phyloP scores from a whole-genome alignment of 2,888 invertebrate genomes.

The Heteropelma amictum region DNA sequence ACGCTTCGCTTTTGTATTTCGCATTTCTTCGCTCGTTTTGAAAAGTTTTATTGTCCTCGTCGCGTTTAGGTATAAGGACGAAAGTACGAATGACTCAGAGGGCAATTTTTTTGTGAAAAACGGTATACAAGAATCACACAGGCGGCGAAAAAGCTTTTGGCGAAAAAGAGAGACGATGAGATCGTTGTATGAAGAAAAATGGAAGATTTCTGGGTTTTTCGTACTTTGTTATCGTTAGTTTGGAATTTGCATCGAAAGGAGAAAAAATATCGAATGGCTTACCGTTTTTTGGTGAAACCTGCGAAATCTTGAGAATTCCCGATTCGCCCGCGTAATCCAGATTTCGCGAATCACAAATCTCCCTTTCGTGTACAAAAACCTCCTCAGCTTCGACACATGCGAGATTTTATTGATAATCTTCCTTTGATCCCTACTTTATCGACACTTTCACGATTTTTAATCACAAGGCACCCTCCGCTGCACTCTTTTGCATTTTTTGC shows the following conservation, averaged over 20 bases:
- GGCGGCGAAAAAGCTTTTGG: too few relatives aligned
- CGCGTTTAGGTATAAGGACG: too few relatives aligned
- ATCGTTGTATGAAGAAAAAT: too few relatives aligned
- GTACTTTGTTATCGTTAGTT: too few relatives aligned
- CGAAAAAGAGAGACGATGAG: too few relatives aligned
- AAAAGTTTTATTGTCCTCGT: too few relatives aligned
- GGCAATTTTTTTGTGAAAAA: too few relatives aligned
- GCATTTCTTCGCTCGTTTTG: too few relatives aligned
- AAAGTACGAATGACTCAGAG: too few relatives aligned
- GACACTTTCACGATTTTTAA: constrained; percentile 2
- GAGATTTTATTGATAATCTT: constrained; percentile 2
- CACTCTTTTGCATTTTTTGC: background rate
- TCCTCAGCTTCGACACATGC: constrained; percentile 45
- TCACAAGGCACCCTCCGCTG: background rate
- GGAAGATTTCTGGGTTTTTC: too few relatives aligned
- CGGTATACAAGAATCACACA: too few relatives aligned
- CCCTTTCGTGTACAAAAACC: constrained; percentile 22
- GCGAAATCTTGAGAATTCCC: constrained; percentile 75
- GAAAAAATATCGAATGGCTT: constrained; percentile 27
- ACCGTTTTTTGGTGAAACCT: constrained; percentile 75
- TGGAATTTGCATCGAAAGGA: background rate
- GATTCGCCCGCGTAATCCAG: constrained; percentile 76
- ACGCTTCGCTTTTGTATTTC: too few relatives aligned
- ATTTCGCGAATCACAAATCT: constrained; percentile 63
- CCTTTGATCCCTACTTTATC: constrained; percentile 1